Evolutionary conservation across 2,888 invertebrate genomes (phyloP).

Genomic region (Lasioglossum malachurum): DNA sequence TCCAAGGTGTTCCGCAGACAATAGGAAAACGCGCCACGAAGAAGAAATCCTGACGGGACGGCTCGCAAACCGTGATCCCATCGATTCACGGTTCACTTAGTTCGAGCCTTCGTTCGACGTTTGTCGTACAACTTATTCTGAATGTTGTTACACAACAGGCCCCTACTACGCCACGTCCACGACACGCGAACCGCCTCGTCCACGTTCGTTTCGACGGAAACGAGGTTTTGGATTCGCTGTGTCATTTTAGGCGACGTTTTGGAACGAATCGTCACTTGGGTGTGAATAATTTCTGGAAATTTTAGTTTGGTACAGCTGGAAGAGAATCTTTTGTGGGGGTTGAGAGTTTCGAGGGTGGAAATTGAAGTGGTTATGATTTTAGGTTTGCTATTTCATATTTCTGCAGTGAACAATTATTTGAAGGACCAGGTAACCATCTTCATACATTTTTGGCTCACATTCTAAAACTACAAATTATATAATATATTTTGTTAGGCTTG

Average conservation of each 20-base stretch:
- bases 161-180: constrained; percentile 51
- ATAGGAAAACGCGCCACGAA: constrained; percentile 66
- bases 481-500: not conserved
- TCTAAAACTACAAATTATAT: not conserved
- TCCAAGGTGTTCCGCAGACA: constrained; percentile 81
- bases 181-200: constrained; percentile 46
- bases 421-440: not conserved
- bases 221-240: not conserved
- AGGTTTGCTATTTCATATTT: not conserved
- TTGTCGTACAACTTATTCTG: constrained; percentile 84
- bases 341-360: not conserved
- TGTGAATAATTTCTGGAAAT: not conserved
- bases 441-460: not conserved
- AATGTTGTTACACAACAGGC: constrained; percentile 83
- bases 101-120: constrained; percentile 83
- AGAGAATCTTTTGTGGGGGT: not conserved
- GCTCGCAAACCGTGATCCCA: constrained; percentile 69
- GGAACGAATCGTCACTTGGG: not conserved
- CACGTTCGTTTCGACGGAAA: constrained; percentile 12
- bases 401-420: not conserved
- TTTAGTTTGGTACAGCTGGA: not conserved
- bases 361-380: not conserved
- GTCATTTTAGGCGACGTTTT: not conserved
- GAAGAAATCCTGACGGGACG: constrained; percentile 69
- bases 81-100: constrained; percentile 84